These are phyloP conservation scores for Pristionchus exspectatus DNA, from an alignment of 2,888 invertebrate species.

Conservation along the genomic window DNA sequence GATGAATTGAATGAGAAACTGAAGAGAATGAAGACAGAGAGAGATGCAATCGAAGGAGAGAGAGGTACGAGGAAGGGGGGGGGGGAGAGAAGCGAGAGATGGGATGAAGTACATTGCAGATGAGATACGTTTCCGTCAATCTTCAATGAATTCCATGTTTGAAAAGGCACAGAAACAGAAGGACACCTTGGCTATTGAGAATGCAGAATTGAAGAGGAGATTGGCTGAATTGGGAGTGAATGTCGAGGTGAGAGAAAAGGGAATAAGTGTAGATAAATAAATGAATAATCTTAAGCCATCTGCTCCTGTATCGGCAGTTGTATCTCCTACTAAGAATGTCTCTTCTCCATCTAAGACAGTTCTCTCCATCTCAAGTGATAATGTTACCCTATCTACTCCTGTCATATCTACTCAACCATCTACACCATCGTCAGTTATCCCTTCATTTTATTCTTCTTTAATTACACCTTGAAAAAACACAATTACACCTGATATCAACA, in stretches of 20 bases:
- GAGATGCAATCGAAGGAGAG: not conserved
- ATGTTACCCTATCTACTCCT: not conserved
- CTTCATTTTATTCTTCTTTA: not conserved
- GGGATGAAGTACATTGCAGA: not conserved
- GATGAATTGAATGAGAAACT: conserved; percentile 32
- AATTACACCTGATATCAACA: too few relatives aligned
- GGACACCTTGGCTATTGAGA: not conserved
- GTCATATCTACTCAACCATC: not conserved
- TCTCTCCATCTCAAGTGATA: not conserved
- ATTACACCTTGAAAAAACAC: too few relatives aligned
- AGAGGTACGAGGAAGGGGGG: not conserved
- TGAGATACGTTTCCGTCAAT: conserved; percentile 29
- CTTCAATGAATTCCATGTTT: conserved; percentile 15
- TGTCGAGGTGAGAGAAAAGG: conserved; percentile 1
- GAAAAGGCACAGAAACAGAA: not conserved
- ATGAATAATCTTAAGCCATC: not conserved
- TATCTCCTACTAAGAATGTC: conserved; percentile 5
- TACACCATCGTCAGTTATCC: not conserved
- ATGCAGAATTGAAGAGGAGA: conserved; percentile 32
- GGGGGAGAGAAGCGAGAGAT: not conserved
- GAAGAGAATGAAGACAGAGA: not conserved
- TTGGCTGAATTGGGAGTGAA: conserved; percentile 20
- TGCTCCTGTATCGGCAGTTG: not conserved
- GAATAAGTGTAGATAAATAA: not conserved
- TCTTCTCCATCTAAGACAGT: not conserved